Evolutionary conservation across 2,797 vertebrate genomes (phyloP), one percentile per base, ranked within the genome.

Genomic region (Eremophila alpestris): DNA sequence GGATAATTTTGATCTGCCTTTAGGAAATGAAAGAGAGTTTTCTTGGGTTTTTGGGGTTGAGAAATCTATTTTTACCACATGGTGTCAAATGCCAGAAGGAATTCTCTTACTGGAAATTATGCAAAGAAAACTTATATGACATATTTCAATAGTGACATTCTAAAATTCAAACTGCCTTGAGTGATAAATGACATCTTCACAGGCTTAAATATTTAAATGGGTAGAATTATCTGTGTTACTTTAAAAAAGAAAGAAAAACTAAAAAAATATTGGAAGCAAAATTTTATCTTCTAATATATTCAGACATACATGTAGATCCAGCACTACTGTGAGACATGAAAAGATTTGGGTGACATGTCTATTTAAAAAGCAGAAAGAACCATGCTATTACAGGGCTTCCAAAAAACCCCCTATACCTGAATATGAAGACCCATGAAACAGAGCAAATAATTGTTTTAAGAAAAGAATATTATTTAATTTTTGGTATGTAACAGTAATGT

Each of bases 401-500:
- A 29, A 60, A 81, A n/a, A n/a, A 27, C 0, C 0, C 1, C 11
- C 6, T 36, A 4, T 18, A 38, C 9, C 29, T 56, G 27, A 36
- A 43, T 46, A 70, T 51, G 38, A 75, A 77, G 41, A 40, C 11
- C 3, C 1, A 1, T 58, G 30, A 93, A 91, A 74, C 5, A 63
- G 27, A 74, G 5, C 1, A 30, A 49, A 22, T 45, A 1, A 38
- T 23, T 56, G 4, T 9, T 76, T 83, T 74, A 75, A 68, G 20
- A 11, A 89, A 84, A 71, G 1, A 19, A 40, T n/a, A 36, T 19
- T 0, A 34, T 67, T 69, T 84, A 36, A 16, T n/a, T 93, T 78
- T 87, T 55, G 4, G 13, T 59, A 34, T 32, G 3, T 24, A 70
- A 48, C 8, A 54, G 17, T 34, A 73, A 55, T 1, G 13, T 17